Base-by-base conservation (phyloP, 1,140 invertebrate species). In the Aphaenogaster rudis region DNA sequence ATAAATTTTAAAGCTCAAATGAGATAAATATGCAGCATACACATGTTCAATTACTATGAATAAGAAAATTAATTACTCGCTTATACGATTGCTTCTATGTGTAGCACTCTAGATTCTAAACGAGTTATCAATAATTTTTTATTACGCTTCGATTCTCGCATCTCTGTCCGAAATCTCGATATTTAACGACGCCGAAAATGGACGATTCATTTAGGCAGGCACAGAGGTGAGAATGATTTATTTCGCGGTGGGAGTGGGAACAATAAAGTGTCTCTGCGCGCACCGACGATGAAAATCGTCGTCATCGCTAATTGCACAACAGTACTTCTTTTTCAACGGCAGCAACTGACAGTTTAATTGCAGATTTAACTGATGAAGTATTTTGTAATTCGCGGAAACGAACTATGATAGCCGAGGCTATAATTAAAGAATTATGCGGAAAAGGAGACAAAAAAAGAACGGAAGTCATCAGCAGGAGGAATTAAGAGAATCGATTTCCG, bases 171-270 rank as follows among this genome's bases (percentile, higher is more conserved):
- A 13, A n/a, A 48, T 48, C 17, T 39, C 33, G 21, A 69, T 45
- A 67, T 86, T 88, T 86, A 88, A 42, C 66, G 48, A 69, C 3
- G 33, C 2, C 61, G 54, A 61, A 59, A 84, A 74, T 59, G 42
- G 74, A 74, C 39, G 79, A 89, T 85, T 66, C 45, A 88, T 89
- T 86, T 86, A 86, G 77, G 54, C 28, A 63, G 67, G 13, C 52
- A 59, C 36, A 71, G 39, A 72, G 28, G 28, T n/a, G 66, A 54
- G 13, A 67, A 72, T 88, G 72, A 78, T 86, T 88, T 84, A 54
- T 85, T 74, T 77, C 63, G 36, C 45, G 28, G 33, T 33, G 45
- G 86, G 39, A 74, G n/a, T 33, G 45, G 86, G 39, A 74, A 84
- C 52, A 61, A 82, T 82, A 82, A 82, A 74, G 42, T 36, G 39